Evolutionary conservation across 2,797 vertebrate genomes (phyloP).

Genomic region (Falco naumanni): DNA sequence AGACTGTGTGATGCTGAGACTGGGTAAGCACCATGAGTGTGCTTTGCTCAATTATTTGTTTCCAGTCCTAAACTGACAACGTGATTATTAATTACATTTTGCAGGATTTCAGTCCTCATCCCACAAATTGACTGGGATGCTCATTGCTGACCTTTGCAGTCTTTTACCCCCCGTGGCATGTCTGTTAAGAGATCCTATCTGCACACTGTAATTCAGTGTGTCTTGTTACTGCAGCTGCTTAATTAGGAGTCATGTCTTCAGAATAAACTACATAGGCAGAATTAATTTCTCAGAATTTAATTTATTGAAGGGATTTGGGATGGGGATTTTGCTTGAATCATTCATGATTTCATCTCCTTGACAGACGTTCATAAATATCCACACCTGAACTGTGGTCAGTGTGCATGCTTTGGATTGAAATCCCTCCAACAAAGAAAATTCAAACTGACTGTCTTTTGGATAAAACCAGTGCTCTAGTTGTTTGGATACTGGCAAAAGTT

Average conservation of each 20-base stretch:
- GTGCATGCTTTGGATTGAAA: not conserved
- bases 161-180: rapidly evolving
- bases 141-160: not conserved
- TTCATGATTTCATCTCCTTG: not conserved
- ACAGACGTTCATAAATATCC: not conserved
- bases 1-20: not conserved
- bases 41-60: not conserved
- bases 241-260: not conserved
- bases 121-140: constrained; percentile 13
- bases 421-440: not conserved
- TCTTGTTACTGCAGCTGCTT: not conserved
- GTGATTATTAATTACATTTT: constrained; percentile 33
- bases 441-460: not conserved
- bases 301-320: not conserved
- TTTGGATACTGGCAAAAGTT: not conserved
- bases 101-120: constrained; percentile 14
- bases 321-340: not conserved
- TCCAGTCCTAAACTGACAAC: not conserved
- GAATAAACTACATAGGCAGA: not conserved
- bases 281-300: not conserved
- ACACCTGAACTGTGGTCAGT: not conserved
- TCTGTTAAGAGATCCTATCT: not conserved
- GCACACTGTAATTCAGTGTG: not conserved
- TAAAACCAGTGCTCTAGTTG: not conserved
- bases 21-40: not conserved